Conservation (phyloP, 1,140 invertebrate genomes). For the Penaeus indicus region DNA sequence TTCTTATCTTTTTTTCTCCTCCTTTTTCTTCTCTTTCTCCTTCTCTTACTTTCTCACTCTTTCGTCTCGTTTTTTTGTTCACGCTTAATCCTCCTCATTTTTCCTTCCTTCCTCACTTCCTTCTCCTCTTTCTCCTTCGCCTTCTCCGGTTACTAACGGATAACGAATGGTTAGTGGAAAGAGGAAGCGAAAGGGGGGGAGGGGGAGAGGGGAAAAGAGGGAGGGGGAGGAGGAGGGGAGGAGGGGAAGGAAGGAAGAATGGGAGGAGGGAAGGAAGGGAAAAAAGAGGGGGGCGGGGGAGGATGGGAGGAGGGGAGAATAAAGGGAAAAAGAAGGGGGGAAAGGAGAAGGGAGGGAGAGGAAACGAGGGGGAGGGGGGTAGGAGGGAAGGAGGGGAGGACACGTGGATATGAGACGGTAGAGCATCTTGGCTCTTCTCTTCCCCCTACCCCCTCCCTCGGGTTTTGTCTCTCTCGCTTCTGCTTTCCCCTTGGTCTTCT, state of each 20-base stretch:
- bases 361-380: background rate
- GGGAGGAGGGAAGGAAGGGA: background rate
- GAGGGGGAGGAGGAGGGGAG: background rate
- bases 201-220: too few relatives aligned
- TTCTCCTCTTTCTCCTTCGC: background rate
- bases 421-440: background rate
- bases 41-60: conserved; percentile 10
- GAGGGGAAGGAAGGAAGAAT: background rate
- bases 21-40: background rate
- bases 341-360: background rate
- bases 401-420: background rate
- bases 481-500: background rate
- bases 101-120: background rate
- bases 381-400: background rate
- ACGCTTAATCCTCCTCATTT: background rate
- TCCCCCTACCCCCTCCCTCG: background rate
- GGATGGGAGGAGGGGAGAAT: background rate
- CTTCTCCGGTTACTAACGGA: background rate
- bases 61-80: background rate
- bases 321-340: background rate
- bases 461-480: background rate
- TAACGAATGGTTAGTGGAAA: background rate
- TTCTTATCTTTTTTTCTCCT: background rate
- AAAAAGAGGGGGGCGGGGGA: background rate
- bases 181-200: background rate